These are phyloP conservation scores for Zingel zingel DNA, from an alignment of 2,113 vertebrate species.

Conservation along the genomic window DNA sequence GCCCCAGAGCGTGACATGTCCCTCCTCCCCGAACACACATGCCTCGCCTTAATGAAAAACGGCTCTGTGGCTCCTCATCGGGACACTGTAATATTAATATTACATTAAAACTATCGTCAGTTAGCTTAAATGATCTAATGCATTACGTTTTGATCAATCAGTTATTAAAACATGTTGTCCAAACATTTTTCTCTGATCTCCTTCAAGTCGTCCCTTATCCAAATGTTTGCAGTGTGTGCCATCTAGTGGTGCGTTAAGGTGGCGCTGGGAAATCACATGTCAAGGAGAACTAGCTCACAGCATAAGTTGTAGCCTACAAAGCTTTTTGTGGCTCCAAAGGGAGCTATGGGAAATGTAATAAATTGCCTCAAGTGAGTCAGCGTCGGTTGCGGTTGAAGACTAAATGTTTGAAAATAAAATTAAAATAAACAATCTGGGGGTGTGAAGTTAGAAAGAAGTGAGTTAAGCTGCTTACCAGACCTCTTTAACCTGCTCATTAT, in stretches of 20 bases:
- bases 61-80: not conserved
- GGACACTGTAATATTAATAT: not conserved
- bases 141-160: not conserved
- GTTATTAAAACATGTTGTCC: accelerated
- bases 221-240: slow-evolving; percentile 35
- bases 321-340: not conserved
- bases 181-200: not conserved
- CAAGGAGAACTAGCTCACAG: not conserved
- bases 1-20: slow-evolving; percentile 41
- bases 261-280: slow-evolving; percentile 10
- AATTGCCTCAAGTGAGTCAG: not conserved
- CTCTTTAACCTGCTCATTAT: slow-evolving; percentile 20
- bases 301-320: not conserved
- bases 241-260: slow-evolving; percentile 59
- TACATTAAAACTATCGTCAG: not conserved
- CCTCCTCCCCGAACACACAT: slow-evolving; percentile 51
- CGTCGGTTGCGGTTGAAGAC: not conserved
- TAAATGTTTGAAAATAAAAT: not conserved
- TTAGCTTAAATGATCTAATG: not conserved
- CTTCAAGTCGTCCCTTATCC: accelerated
- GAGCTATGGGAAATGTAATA: not conserved
- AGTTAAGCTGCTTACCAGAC: slow-evolving; percentile 25
- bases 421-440: not conserved
- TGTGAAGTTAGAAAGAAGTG: not conserved
- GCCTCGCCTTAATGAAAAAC: slow-evolving; percentile 51